phyloP scores from a whole-genome alignment of 2,797 vertebrate species.

The Dermochelys coriacea region DNA sequence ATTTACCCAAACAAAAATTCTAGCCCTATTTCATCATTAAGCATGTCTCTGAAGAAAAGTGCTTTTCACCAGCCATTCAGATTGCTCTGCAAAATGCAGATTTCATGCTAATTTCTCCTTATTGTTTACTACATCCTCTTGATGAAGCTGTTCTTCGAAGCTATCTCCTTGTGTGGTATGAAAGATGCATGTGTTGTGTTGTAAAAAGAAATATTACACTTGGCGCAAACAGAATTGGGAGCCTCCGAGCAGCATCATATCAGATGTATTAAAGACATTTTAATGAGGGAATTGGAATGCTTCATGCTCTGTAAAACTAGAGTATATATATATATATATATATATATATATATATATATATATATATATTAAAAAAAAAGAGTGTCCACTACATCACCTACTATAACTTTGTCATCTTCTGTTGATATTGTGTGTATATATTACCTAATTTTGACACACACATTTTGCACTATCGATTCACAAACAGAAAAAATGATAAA shows the following conservation, averaged over 20 bases:
- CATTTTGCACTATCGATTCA: not conserved
- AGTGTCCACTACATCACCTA: not conserved
- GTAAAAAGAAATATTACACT: not conserved
- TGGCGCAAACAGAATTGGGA: not conserved
- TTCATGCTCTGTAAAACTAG: not conserved
- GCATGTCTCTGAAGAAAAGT: not conserved
- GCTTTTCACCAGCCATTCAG: not conserved
- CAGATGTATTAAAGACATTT: not conserved
- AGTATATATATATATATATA: not conserved
- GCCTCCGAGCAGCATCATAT: not conserved
- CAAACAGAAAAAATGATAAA: not conserved
- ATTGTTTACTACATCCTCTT: not conserved
- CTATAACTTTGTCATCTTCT: not conserved
- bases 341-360: too few relatives aligned
- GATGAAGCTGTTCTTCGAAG: not conserved
- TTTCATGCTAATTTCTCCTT: not conserved
- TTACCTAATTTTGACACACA: not conserved
- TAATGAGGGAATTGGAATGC: not conserved
- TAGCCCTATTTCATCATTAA: not conserved
- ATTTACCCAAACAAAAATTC: not conserved
- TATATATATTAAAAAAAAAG: not conserved
- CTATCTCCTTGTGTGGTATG: not conserved
- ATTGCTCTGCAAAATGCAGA: not conserved
- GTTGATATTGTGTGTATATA: not conserved
- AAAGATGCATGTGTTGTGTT: not conserved